Conservation (phyloP, 2,888 invertebrate genomes). For the Drosophila infuscata region DNA sequence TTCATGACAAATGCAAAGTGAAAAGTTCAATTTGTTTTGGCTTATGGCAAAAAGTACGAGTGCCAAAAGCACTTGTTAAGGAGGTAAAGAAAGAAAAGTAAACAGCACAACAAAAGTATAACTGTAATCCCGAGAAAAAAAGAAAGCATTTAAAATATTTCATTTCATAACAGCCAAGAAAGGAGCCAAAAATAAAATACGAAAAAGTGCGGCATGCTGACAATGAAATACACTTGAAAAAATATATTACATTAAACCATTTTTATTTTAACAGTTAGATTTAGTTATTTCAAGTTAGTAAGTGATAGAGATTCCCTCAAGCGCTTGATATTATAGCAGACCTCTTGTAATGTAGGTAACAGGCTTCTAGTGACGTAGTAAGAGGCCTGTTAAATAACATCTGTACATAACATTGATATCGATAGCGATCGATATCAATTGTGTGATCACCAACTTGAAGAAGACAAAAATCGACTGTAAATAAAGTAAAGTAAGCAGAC, state of each 20-base stretch:
- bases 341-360: background rate
- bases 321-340: background rate
- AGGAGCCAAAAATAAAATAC: background rate
- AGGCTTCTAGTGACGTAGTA: background rate
- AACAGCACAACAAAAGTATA: slow-evolving; percentile 18
- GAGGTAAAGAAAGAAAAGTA: slow-evolving; percentile 46
- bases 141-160: slow-evolving; percentile 44
- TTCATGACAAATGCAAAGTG: slow-evolving; percentile 48
- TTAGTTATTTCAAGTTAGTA: background rate
- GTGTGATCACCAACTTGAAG: background rate
- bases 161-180: slow-evolving; percentile 18
- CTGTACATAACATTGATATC: background rate
- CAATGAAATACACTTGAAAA: background rate
- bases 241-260: background rate
- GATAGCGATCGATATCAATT: background rate
- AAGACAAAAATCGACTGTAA: background rate
- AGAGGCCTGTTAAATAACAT: background rate
- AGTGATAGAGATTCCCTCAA: background rate
- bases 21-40: slow-evolving; percentile 69
- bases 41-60: slow-evolving; percentile 20
- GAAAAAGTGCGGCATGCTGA: background rate
- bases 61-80: slow-evolving; percentile 26
- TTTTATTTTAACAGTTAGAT: background rate
- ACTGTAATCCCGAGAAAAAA: slow-evolving; percentile 28
- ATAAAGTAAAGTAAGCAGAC: background rate